Base-by-base conservation (phyloP, 2,888 invertebrate species). In the Alsophila aescularia region DNA sequence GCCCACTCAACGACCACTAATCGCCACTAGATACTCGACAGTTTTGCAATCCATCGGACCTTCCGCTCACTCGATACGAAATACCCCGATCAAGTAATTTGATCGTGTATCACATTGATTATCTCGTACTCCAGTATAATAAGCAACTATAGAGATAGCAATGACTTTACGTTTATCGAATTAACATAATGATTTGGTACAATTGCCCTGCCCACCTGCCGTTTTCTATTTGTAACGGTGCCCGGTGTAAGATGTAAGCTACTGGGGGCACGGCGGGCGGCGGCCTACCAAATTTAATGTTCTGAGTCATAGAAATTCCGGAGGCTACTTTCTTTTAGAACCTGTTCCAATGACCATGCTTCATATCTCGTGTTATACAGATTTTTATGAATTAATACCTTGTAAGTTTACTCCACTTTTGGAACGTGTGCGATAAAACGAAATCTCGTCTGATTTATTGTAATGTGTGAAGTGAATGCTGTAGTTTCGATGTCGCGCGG, bases 41-140 rank as follows among this genome's bases (percentile, higher is more conserved):
- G 77, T 90, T 85, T 88, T 82, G 88, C 83, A 90, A 90, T 67
- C 58, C 71, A 74, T 75, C 75, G 80, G 82, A 81, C 81, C 82
- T 81, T 83, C 90, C 88, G 81, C 84, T 89, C 88, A 85, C 88
- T 88, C 74, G 73, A 77, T 77, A 82, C 79, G 77, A 83, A 83
- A 85, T 78, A 81, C 78, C 71, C 69, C 69, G 77, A 85, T 82
- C 77, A 67, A 75, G 75, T 72, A 72, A 80, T 79, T 69, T 71
- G 60, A 80, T 80, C 80, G 67, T 65, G 74, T 75, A 75, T 81
- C 67, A 72, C 58, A 62, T 58, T 64, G 55, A 69, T 66, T 64
- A 60, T 64, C 49, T 64, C 51, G 32, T 52, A 58, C 44, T 44
- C 8, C 35, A 41, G 16, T 36, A 40, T 31, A 35, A 34, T 37